A percentile compares a stretch with the other conserved stretches of the same genome.
Evolutionary conservation across 2,888 invertebrate species (phyloP).

Genomic region (Oxycera nigricornis): DNA sequence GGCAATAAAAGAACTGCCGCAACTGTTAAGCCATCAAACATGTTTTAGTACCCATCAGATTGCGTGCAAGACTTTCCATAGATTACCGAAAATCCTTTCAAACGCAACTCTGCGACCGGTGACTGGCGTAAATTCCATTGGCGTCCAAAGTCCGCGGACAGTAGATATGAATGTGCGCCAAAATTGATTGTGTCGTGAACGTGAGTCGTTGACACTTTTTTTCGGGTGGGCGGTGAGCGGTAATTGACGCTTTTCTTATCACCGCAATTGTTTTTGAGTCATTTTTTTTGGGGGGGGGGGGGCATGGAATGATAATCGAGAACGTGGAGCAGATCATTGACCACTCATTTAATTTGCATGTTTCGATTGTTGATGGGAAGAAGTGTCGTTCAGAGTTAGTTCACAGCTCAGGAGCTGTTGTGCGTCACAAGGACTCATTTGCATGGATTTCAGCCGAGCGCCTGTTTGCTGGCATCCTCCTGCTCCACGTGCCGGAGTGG

Average conservation of each 20-base stretch:
- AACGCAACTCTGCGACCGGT: neutral
- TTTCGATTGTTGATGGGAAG: neutral
- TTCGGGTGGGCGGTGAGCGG: neutral
- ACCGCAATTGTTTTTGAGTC: neutral
- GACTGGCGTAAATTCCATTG: neutral
- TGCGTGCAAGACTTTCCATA: neutral
- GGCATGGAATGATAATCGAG: no score
- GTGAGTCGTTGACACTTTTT: neutral
- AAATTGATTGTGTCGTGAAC: no score
- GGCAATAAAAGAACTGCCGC: no score
- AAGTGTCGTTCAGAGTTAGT: no score
- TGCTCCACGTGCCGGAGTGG: no score
- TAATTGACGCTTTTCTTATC: neutral
- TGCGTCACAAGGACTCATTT: no score
- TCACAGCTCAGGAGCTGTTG: no score
- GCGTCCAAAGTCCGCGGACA: neutral
- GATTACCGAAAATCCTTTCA: no score
- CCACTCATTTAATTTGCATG: neutral
- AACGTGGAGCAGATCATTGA: neutral
- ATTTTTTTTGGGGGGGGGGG: neutral
- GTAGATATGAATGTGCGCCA: neutral
- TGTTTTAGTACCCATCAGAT: no score
- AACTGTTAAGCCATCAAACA: no score
- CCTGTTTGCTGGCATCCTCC: no score
- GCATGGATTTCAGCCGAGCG: no score